Conservation (phyloP, 2,888 invertebrate genomes). For the Macaria liturata region DNA sequence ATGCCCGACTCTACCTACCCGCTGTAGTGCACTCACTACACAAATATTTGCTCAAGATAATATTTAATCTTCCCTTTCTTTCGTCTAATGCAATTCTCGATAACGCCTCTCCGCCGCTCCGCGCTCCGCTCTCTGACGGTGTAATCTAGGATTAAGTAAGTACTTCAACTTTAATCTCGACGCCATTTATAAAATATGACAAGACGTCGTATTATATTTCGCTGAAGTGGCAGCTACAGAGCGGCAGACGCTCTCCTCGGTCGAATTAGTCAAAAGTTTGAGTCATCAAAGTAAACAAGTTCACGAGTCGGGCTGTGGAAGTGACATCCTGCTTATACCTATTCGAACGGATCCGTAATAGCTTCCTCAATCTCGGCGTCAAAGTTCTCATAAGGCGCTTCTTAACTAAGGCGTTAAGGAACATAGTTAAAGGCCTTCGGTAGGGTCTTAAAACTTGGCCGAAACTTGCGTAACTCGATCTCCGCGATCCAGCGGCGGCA, state of each 20-base stretch:
- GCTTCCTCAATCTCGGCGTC: conserved; percentile 82
- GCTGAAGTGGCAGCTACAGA: conserved; percentile 33
- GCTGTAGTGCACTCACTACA: conserved; percentile 76
- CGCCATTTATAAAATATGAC: conserved; percentile 9
- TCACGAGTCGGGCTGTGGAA: conserved; percentile 77
- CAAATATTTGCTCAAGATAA: conserved; percentile 74
- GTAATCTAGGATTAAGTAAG: conserved; percentile 41
- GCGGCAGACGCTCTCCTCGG: conserved; percentile 49
- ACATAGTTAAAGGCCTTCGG: conserved; percentile 79
- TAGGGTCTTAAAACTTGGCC: conserved; percentile 79
- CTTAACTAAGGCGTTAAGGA: conserved; percentile 82
- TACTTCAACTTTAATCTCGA: conserved; percentile 23
- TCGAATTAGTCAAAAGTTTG: conserved; percentile 70
- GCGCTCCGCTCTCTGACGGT: conserved; percentile 19
- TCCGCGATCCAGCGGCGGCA: conserved; percentile 65
- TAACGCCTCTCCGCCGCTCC: conserved; percentile 40
- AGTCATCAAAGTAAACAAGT: conserved; percentile 79
- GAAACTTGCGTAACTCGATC: conserved; percentile 79
- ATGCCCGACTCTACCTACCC: conserved; percentile 69
- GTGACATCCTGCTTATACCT: conserved; percentile 81
- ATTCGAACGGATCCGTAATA: conserved; percentile 80
- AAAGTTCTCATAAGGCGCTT: conserved; percentile 82
- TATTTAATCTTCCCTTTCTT: conserved; percentile 71
- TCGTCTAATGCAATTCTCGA: conserved; percentile 49
- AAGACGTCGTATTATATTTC: conserved; percentile 34